Evolutionary conservation across 2,888 invertebrate species (phyloP), one percentile per base, ranked within the genome.

Genomic region (Noctua fimbriata): DNA sequence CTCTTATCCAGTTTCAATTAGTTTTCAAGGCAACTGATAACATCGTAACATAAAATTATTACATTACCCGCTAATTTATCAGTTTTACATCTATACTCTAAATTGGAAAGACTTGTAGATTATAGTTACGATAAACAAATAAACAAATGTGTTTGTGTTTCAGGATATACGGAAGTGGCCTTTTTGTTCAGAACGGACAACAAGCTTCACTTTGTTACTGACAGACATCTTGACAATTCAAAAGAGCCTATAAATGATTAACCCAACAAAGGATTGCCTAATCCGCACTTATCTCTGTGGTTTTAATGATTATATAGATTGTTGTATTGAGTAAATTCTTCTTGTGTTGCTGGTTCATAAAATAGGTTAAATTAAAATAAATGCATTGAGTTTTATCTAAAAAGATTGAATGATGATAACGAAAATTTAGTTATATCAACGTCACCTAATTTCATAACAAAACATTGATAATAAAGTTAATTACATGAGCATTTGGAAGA

Each of bases 1-100:
- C 91, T 92, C 91, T 94, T 93, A 94, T 94, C 93, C 89, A 85
- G 28, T 84, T 85, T 87, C 91, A 92, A 93, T 93, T 93, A 93
- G 81, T 88, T 88, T 81, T 87, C 92, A 92, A 93, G 91, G 92
- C 78, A 86, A 89, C 85, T 92, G 93, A 92, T 92, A 93, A 91
- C 73, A 76, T 63, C 70, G 49, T 41, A 67, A 72, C 14, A 55
- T 87, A 74, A 60, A 78, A 87, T 81, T 73, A 67, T 77, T 60
- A 77, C 67, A 75, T 78, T 82, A 71, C n/a, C 18, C 18, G 41
- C 49, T 78, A 73, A 78, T 72, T 81, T 86, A 90, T 90, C 87
- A 81, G 60, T 75, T 63, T 55, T 32, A 32, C 52, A 90, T 88
- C 83, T 77, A 49, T 41, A n/a, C n/a, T 69, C 52, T 69, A 77